Evolutionary conservation across 1,140 invertebrate genomes (phyloP).

Genomic region (Lamellibrachia luymesi): DNA sequence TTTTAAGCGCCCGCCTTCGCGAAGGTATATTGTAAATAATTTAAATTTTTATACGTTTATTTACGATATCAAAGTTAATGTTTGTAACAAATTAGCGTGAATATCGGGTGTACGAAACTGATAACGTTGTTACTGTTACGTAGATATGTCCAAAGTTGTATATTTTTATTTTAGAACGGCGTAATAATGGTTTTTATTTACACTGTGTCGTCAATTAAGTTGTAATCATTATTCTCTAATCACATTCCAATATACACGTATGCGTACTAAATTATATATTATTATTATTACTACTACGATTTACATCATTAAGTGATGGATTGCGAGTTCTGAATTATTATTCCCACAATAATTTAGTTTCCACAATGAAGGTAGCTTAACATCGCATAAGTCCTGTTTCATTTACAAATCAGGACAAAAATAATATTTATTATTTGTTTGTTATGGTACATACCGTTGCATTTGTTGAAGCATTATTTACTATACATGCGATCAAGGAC

Average conservation of each 20-base stretch:
- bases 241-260: neutral
- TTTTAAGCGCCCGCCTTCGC: neutral
- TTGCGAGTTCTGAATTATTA: neutral
- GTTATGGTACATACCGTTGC: neutral
- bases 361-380: neutral
- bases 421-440: neutral
- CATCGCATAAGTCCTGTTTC: neutral
- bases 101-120: neutral
- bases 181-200: neutral
- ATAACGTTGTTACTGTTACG: neutral
- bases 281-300: neutral
- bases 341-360: neutral
- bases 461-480: neutral
- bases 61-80: constrained; percentile 5
- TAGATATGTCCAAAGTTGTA: neutral
- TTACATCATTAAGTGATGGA: neutral
- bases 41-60: neutral
- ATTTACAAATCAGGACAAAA: neutral
- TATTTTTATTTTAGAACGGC: constrained; percentile 5
- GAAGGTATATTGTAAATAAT: neutral
- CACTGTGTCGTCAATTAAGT: neutral
- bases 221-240: neutral
- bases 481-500: neutral
- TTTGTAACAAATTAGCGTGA: neutral
- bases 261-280: neutral